phyloP scores from a whole-genome alignment of 2,797 vertebrate species.

The Cuculus canorus region DNA sequence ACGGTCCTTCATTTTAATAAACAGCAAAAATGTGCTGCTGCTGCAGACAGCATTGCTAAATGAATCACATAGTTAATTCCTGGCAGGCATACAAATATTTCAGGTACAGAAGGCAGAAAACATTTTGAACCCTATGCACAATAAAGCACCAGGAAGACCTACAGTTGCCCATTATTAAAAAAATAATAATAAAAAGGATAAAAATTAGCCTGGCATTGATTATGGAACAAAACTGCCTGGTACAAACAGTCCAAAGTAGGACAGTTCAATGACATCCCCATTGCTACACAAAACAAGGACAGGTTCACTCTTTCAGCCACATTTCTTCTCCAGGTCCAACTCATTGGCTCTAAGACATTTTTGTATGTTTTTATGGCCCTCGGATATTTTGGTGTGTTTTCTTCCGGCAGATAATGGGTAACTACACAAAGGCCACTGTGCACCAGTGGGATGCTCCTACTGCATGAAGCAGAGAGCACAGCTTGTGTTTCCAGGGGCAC shows the following conservation, averaged over 20 bases:
- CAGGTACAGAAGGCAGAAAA: background rate
- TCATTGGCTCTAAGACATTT: background rate
- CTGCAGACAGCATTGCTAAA: background rate
- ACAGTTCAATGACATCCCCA: background rate
- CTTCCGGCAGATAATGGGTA: background rate
- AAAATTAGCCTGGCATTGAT: background rate
- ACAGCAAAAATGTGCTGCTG: background rate
- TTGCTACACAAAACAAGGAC: background rate
- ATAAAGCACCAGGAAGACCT: background rate
- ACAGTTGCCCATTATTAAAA: background rate
- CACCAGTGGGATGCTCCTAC: background rate
- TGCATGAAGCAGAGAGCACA: background rate
- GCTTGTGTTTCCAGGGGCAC: background rate
- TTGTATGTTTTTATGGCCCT: no score
- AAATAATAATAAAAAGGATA: background rate
- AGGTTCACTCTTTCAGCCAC: background rate
- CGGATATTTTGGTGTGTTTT: background rate
- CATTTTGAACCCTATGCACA: background rate
- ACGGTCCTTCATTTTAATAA: slow-evolving; percentile 3
- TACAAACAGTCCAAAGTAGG: background rate
- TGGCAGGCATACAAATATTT: background rate
- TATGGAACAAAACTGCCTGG: background rate
- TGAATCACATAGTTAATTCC: background rate
- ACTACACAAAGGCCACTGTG: background rate
- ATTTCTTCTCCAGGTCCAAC: background rate